These are phyloP conservation scores for Enoplosus armatus DNA, from an alignment of 2,797 vertebrate species.

Conservation along the genomic window DNA sequence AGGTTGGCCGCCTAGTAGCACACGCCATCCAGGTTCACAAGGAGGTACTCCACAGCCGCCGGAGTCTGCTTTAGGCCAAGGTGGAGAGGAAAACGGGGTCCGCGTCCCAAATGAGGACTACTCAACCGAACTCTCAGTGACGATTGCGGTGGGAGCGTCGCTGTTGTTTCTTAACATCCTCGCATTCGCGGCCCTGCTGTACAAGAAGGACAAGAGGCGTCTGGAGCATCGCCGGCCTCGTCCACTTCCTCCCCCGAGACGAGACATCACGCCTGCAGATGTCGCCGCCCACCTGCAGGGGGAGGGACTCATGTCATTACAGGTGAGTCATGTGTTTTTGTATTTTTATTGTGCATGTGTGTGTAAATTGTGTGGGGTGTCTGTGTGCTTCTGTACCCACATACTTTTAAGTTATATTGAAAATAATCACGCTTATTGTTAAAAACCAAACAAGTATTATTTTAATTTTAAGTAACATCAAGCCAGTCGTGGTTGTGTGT, in stretches of 20 bases:
- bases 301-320: constrained; percentile 95
- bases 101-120: constrained; percentile 92
- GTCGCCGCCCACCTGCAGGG: constrained; percentile 93
- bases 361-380: neutral
- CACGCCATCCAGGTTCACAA: constrained; percentile 92
- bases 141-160: constrained; percentile 95
- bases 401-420: neutral
- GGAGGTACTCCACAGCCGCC: constrained; percentile 90
- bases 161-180: constrained; percentile 96
- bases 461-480: neutral
- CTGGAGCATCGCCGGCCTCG: constrained; percentile 94
- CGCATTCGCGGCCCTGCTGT: constrained; percentile 94
- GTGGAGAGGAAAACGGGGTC: constrained; percentile 85
- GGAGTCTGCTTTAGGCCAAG: constrained; percentile 88
- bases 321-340: constrained; percentile 74
- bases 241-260: constrained; percentile 82
- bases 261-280: constrained; percentile 89
- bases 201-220: constrained; percentile 96
- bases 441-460: neutral
- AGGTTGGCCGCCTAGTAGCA: constrained; percentile 91
- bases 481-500: constrained; percentile 27
- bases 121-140: constrained; percentile 95
- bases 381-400: neutral
- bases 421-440: constrained; percentile 8
- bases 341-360: neutral